These are phyloP conservation scores for Mercenaria mercenaria DNA, from an alignment of 1,140 invertebrate genomes.

Conservation along the genomic window DNA sequence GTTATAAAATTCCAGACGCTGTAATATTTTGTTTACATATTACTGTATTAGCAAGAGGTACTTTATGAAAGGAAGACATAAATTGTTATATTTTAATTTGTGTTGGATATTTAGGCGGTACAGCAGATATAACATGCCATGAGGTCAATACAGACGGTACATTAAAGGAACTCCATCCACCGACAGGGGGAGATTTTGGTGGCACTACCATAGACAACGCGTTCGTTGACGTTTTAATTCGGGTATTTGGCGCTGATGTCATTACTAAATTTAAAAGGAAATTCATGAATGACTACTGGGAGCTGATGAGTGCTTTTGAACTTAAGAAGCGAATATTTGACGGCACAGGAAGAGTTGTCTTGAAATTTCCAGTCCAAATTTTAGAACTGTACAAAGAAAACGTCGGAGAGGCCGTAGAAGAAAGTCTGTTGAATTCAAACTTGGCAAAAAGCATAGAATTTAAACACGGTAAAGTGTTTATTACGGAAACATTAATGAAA, in stretches of 20 bases:
- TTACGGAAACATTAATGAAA: constrained; percentile 2
- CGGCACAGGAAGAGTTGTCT: neutral
- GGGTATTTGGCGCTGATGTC: neutral
- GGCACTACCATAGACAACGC: constrained; percentile 44
- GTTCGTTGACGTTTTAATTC: neutral
- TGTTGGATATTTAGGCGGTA: constrained; percentile 26
- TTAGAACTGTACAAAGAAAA: constrained; percentile 11
- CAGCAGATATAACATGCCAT: constrained; percentile 50
- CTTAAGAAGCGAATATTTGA: constrained; percentile 48
- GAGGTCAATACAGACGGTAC: constrained; percentile 2
- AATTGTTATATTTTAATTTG: too few relatives aligned
- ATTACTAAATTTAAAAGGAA: constrained; percentile 31
- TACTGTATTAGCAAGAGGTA: too few relatives aligned
- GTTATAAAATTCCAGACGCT: too few relatives aligned
- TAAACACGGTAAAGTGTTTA: neutral
- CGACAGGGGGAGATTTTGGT: constrained; percentile 52
- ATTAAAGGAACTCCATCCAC: constrained; percentile 28
- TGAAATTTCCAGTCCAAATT: neutral
- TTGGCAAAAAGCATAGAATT: neutral
- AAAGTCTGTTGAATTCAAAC: neutral
- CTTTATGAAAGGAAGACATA: too few relatives aligned
- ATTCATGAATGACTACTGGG: constrained; percentile 22
- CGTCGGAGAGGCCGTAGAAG: neutral
- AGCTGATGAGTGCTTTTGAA: constrained; percentile 46
- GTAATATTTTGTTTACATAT: too few relatives aligned